Base-by-base conservation (phyloP, 2,113 vertebrate species). In the Aegithalos caudatus region DNA sequence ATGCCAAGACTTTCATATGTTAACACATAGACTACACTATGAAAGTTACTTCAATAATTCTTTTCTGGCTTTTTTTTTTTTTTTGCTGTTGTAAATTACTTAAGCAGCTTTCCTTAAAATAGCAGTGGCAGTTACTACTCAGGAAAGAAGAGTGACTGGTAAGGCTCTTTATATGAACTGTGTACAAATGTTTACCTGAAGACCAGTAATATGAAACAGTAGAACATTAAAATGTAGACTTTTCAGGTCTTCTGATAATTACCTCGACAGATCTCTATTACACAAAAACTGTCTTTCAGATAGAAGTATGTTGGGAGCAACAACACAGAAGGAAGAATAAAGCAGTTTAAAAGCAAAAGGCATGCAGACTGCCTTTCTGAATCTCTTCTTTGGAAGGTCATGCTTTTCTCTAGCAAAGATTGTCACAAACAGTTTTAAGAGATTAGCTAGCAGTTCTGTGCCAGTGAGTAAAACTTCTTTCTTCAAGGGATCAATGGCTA, bases 401-500 rank as follows among this genome's bases (percentile, higher is more conserved):
- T 81, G 16, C 21, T 81, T 78, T 61, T 81, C 10, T 73, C 6
- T 83, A 62, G 42, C n/a, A 48, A 54, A 57, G 17, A 40, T 73
- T 73, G 25, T 78, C 60, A 78, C 45, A 73, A 33, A 35, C 56
- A 61, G 19, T 84, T 64, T 35, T 29, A 67, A 60, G n/a, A 64
- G 8, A 11, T 73, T 56, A 69, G 13, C 22, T 61, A 25, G 50
- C 38, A 31, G 9, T 81, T 31, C 15, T 42, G 18, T 64, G 66
- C 29, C 38, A 47, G 6, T 65, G 37, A 61, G 20, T 70, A 77
- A 42, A 72, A 58, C 12, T 33, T 73, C 42, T 18, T 78, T 78
- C 22, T 6, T 81, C 6, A 4, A 66, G 14, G 3, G 2, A 23
- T 67, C 57, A 33, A 2, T 15, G 4, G 7, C 18, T 54, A 0